Percentiles rank a stretch among this genome's conserved stretches.
phyloP scores from a whole-genome alignment of 1,140 invertebrate genomes.

The Rhynchophorus ferrugineus region DNA sequence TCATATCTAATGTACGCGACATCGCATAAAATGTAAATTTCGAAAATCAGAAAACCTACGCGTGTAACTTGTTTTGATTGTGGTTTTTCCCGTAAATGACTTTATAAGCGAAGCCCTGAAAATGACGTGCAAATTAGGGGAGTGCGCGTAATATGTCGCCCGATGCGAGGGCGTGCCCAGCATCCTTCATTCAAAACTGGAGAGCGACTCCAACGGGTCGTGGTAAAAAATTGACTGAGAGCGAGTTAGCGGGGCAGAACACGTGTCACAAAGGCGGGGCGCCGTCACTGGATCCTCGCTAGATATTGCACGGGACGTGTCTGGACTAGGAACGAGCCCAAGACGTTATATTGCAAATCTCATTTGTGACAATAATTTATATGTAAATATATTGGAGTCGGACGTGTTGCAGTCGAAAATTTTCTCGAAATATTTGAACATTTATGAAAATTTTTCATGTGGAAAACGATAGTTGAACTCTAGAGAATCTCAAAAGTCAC shows the following conservation, averaged over 20 bases:
- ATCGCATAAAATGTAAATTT: too few species aligned
- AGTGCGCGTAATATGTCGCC: conserved; percentile 5
- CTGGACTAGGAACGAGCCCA: conserved; percentile 26
- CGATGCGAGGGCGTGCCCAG: conserved; percentile 4
- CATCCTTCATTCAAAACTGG: conserved; percentile 3
- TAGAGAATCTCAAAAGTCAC: too few species aligned
- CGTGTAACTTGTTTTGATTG: too few species aligned
- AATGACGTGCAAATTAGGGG: conserved; percentile 10
- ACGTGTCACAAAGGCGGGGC: conserved; percentile 27
- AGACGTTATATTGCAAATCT: conserved; percentile 40
- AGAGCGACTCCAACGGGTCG: not conserved
- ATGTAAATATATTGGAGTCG: conserved; percentile 38
- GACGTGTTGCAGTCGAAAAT: conserved; percentile 35
- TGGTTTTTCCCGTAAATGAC: too few species aligned
- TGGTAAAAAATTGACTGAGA: conserved; percentile 24
- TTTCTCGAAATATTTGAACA: conserved; percentile 25
- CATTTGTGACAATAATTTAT: conserved; percentile 41
- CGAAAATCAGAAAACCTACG: too few species aligned
- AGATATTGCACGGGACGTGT: conserved; percentile 34
- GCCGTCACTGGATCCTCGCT: conserved; percentile 28
- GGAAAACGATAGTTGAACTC: too few species aligned
- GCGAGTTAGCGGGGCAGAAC: conserved; percentile 23
- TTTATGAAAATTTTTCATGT: conserved; percentile 13
- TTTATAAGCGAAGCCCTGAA: too few species aligned
- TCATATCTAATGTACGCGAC: too few species aligned